These are phyloP conservation scores for Campoletis raptor DNA, from an alignment of 2,888 invertebrate species.

Conservation along the genomic window DNA sequence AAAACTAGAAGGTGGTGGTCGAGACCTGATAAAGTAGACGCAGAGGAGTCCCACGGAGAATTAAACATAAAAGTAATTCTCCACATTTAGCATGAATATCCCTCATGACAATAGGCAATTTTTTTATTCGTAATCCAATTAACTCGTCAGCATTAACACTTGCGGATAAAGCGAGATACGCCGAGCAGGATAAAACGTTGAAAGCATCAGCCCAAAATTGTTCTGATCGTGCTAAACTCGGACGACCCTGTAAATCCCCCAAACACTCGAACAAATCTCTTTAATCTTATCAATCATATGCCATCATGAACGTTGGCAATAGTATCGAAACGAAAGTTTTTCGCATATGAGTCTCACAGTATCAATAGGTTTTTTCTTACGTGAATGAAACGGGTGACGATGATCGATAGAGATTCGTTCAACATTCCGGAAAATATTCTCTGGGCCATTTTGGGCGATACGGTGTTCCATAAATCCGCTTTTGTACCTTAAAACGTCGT, in stretches of 20 bases:
- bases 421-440: constrained; percentile 94
- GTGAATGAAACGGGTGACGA: constrained; percentile 93
- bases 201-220: constrained; percentile 85
- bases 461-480: constrained; percentile 94
- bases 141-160: constrained; percentile 84
- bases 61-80: constrained; percentile 90
- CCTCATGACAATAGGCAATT: constrained; percentile 89
- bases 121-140: constrained; percentile 87
- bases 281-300: constrained; percentile 68
- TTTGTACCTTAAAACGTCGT: constrained; percentile 87
- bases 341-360: not conserved
- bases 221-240: constrained; percentile 86
- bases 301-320: not conserved
- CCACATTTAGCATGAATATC: constrained; percentile 94
- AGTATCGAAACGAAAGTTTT: not conserved
- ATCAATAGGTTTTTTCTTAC: constrained; percentile 84
- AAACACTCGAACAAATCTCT: not conserved
- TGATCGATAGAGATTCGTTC: constrained; percentile 93
- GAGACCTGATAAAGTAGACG: constrained; percentile 91
- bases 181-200: constrained; percentile 91
- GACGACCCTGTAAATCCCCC: constrained; percentile 87
- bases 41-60: constrained; percentile 91
- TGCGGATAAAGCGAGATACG: constrained; percentile 87
- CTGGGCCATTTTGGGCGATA: constrained; percentile 95
- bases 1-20: not conserved